Evolutionary conservation across 2,888 invertebrate species (phyloP), one percentile per base, ranked within the genome.

Genomic region (Agrochola litura): DNA sequence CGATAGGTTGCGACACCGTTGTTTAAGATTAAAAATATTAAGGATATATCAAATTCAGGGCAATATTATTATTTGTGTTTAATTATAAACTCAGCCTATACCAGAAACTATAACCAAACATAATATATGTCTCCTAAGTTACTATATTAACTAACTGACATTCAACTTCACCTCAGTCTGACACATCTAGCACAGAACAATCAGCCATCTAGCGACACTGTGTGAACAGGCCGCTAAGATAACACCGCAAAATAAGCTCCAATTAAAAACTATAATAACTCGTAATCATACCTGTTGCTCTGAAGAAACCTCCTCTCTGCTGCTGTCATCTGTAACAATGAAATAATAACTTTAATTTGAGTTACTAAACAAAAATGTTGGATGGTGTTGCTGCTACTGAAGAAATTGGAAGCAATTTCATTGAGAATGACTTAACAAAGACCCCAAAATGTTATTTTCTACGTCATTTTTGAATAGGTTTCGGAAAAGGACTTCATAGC

Each of bases 261-360:
- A 76, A 83, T 84, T 77, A 77, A 78, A 66, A 83, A 58, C 19
- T 73, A 54, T 64, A 61, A 75, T 64, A 52, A 75, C 43, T 74
- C 3, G 54, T 73, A 70, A 78, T 87, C 93, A 89, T 91, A 96
- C 97, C 96, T 96, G 96, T 89, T 96, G 94, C 88, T 96, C 97
- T 78, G 96, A 94, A 81, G 95, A 92, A 79, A 96, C 94, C 88
- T 94, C 95, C 89, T 95, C 93, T 91, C 97, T 93, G 86, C 95
- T 95, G 92, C 96, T 96, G 91, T 96, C 96, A 96, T 96, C 97
- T 96, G 96, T 76, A 96, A 96, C 92, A 93, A 94, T 68, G 54
- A 86, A 86, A 87, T 64, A 83, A 88, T 73, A 67, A 19, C 74
- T 56, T 86, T 43, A 72, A 66, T 72, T 70, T 49, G 41, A 25